A percentile compares a stretch with the other conserved stretches of the same genome.
Evolutionary conservation across 2,888 invertebrate genomes (phyloP).

Genomic region (Oxycera nigricornis): DNA sequence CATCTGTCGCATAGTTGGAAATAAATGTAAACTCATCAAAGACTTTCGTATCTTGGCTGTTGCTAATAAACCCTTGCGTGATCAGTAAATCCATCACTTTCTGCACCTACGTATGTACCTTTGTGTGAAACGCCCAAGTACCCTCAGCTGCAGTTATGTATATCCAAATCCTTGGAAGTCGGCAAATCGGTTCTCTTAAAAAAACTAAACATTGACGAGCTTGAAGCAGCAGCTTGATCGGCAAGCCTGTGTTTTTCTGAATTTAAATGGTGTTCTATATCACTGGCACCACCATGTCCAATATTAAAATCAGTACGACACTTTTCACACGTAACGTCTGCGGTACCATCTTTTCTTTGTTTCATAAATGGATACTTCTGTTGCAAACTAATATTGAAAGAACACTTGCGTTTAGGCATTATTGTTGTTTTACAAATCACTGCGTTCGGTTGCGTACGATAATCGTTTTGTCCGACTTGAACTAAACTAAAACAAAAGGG

Average conservation of each 20-base stretch:
- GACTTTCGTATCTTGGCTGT: constrained; percentile 33
- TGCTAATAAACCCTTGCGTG: constrained; percentile 33
- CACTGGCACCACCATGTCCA: constrained; percentile 45
- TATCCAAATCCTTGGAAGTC: constrained; percentile 48
- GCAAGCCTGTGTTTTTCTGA: constrained; percentile 47
- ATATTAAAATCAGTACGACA: constrained; percentile 43
- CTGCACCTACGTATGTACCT: constrained; percentile 18
- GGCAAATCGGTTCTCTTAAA: constrained; percentile 45
- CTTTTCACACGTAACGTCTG: constrained; percentile 45
- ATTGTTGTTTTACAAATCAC: background rate
- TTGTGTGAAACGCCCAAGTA: constrained; percentile 43
- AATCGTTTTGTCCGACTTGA: background rate
- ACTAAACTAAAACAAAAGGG: background rate
- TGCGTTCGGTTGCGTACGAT: background rate
- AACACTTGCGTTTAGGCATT: constrained; percentile 47
- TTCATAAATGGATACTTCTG: constrained; percentile 49
- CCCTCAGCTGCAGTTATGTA: constrained; percentile 25
- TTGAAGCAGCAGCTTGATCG: constrained; percentile 46
- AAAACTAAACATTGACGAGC: constrained; percentile 43
- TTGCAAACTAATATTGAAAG: constrained; percentile 48
- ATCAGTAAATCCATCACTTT: too few relatives aligned
- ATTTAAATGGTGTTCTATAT: constrained; percentile 49
- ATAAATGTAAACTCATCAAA: constrained; percentile 26
- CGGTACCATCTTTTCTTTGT: constrained; percentile 41
- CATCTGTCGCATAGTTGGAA: background rate